Base-by-base conservation (phyloP, 2,888 invertebrate species). In the Drosophila limbata region DNA sequence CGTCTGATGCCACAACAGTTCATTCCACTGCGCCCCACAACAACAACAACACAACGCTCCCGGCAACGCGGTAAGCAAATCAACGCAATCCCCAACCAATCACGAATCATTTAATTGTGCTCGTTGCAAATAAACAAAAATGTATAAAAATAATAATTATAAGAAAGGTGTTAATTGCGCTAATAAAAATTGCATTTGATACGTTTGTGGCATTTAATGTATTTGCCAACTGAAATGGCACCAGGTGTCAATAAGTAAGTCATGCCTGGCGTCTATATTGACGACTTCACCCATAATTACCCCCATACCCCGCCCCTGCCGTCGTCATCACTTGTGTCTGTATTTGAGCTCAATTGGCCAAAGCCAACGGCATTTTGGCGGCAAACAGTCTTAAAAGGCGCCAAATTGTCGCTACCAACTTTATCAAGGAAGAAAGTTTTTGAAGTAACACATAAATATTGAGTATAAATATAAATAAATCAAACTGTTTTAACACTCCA, bases 31-130 rank as follows among this genome's bases (percentile, higher is more conserved):
- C 89, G 90, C 50, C 77, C 81, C 45, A 70, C 76, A 50, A 82
- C 88, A 55, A 70, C 76, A 50, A 82, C 88, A 55, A 79, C 88
- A 2, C 88, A 75, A 60, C 90, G 92, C 42, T 84, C 91, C 21
- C 76, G 91, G 65, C 91, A 86, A 79, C 89, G 92, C 71, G 91
- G 91, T 91, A 91, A 91, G 91, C 76, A 57, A 87, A 71, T 76
- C 57, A 44, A 48, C 53, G 50, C 71, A 59, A 15, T 15, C 35
- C 50, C 21, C 13, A 51, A 28, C 13, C 11, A 19, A 25, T 65
- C 67, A 62, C 57, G 52, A 72, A 56, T 69, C 62, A 66, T 72
- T 83, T 76, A 81, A 86, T 78, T 87, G 79, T 15, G 37, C 2
- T 21, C 33, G 25, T 31, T 25, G 31, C 28, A 52, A 13, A 13